These are phyloP conservation scores for Drosophila jambulina DNA, from an alignment of 1,140 invertebrate species.

Conservation along the genomic window DNA sequence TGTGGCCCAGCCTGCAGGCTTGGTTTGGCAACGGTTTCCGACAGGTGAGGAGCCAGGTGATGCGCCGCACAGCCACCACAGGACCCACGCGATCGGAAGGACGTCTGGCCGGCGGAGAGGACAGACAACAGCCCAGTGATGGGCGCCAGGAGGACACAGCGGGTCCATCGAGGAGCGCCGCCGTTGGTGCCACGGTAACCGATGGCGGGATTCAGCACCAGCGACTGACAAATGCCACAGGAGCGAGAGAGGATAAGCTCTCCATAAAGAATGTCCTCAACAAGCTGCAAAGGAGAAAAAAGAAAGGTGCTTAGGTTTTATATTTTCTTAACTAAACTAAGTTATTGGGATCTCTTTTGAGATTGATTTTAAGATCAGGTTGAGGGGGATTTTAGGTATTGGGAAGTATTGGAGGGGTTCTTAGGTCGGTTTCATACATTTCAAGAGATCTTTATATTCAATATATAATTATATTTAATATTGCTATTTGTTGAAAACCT, in stretches of 20 bases:
- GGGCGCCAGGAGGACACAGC: not conserved
- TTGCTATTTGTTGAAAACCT: not conserved
- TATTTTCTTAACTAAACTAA: not conserved
- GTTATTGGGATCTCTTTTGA: not conserved
- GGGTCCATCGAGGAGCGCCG: not conserved
- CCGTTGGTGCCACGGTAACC: conserved; percentile 7
- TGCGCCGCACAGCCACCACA: conserved; percentile 66
- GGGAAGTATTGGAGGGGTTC: not conserved
- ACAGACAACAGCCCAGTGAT: not conserved
- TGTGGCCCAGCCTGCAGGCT: conserved; percentile 24
- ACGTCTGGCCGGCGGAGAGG: conserved; percentile 20
- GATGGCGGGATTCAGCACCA: conserved; percentile 30
- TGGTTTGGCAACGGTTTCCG: conserved; percentile 49
- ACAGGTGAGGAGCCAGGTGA: conserved; percentile 42
- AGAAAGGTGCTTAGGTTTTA: conserved; percentile 37
- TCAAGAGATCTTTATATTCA: not conserved
- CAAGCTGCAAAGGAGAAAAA: conserved; percentile 11
- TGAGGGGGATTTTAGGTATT: not conserved
- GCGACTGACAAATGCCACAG: not conserved
- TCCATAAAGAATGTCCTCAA: conserved; percentile 12
- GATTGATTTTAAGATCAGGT: not conserved
- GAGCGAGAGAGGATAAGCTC: not conserved
- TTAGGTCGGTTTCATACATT: not conserved
- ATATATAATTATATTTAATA: not conserved
- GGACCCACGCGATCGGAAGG: conserved; percentile 27